These are phyloP conservation scores for Adrianichthys oophorus DNA, from an alignment of 2,797 vertebrate species.

Conservation along the genomic window DNA sequence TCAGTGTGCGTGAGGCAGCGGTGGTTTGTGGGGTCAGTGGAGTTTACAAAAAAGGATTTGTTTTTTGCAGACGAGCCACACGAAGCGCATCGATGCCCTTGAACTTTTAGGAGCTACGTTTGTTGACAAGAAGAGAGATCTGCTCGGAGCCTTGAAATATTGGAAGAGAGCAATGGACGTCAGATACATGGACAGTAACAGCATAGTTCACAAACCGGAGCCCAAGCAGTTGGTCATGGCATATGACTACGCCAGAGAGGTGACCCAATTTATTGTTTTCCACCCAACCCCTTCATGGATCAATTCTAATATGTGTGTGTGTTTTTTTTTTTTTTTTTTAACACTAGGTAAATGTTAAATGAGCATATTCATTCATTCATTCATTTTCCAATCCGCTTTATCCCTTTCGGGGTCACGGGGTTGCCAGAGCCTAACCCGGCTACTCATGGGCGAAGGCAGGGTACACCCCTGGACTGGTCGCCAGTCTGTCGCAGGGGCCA, in stretches of 20 bases:
- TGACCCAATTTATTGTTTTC: slow-evolving; percentile 30
- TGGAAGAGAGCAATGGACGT: slow-evolving; percentile 99
- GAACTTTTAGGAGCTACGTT: slow-evolving; percentile 97
- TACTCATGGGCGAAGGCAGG: too few relatives aligned
- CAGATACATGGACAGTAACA: slow-evolving; percentile 88
- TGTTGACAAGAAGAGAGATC: slow-evolving; percentile 97
- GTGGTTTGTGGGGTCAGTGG: not conserved
- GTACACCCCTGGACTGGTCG: too few relatives aligned
- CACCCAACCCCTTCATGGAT: too few relatives aligned
- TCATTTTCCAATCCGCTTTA: too few relatives aligned
- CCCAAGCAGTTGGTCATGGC: slow-evolving; percentile 94
- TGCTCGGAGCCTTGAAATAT: slow-evolving; percentile 95
- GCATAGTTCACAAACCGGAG: slow-evolving; percentile 86
- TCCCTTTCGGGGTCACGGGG: too few relatives aligned
- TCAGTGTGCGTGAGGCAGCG: not conserved
- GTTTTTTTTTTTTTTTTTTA: not conserved
- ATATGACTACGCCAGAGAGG: slow-evolving; percentile 95
- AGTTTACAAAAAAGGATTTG: not conserved
- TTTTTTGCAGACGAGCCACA: slow-evolving; percentile 81
- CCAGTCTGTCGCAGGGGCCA: too few relatives aligned
- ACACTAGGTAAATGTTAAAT: not conserved
- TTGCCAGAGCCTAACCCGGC: too few relatives aligned
- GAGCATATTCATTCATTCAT: too few relatives aligned
- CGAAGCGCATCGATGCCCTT: slow-evolving; percentile 90
- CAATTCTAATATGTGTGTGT: not conserved